Evolutionary conservation across 2,113 vertebrate species (phyloP), one percentile per base, ranked within the genome.

Genomic region (Polypterus senegalus): DNA sequence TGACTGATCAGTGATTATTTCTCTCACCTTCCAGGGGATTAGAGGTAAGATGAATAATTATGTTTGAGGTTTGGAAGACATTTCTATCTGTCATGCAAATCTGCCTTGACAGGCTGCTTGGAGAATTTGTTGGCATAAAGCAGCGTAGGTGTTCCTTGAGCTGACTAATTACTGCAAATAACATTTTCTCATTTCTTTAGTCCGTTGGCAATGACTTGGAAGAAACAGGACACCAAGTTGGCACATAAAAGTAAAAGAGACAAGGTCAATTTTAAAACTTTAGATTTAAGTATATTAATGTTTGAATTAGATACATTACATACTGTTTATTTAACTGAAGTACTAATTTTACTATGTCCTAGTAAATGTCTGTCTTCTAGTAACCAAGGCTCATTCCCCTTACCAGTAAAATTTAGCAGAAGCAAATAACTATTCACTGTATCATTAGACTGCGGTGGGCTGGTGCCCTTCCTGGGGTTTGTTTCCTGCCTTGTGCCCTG

Each of bases 51-150:
- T 66, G n/a, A 77, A 61, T 63, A 61, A 53, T 70, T 69, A 60
- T 76, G 57, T 59, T 69, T 67, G 63, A 73, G 69, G 68, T 65
- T 59, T 44, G 60, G 58, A 68, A 63, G 61, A 67, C 65, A 79
- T 69, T 70, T 62, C 66, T 60, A 70, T 77, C 70, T 76, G 71
- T 74, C 76, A 73, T 60, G 49, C 66, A 69, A 68, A 68, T 75
- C 51, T 61, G 61, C 63, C 51, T 49, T 61, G 70, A 65, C 71
- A 67, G 66, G 67, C 67, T 66, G 49, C 57, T 61, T 9, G 45
- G 63, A 47, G 65, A 66, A 49, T 54, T 69, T 54, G 61, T 53
- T 75, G 65, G 69, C 62, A 66, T 58, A 60, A 54, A 71, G 69
- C 67, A 61, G 64, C 71, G 63, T 59, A 61, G 49, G 59, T 61